phyloP scores from a whole-genome alignment of 2,888 invertebrate species.

The Platerodrilus igneus region DNA sequence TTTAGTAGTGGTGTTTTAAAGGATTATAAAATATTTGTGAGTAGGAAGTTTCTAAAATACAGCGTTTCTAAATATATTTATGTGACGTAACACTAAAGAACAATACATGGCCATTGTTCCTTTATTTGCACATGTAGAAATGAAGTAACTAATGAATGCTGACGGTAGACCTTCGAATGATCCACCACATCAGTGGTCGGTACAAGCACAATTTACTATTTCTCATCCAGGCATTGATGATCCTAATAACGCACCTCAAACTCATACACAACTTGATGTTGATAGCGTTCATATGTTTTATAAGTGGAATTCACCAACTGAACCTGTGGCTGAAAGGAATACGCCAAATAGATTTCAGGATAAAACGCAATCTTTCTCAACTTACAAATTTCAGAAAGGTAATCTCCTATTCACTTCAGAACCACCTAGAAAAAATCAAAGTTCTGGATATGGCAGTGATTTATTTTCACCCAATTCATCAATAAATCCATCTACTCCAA shows the following conservation, averaged over 20 bases:
- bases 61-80: too few species aligned
- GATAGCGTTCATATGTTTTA: constrained; percentile 54
- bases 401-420: constrained; percentile 54
- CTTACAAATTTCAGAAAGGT: constrained; percentile 51
- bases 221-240: constrained; percentile 49
- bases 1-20: too few species aligned
- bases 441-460: constrained; percentile 54
- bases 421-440: constrained; percentile 33
- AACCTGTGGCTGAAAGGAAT: constrained; percentile 26
- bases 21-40: too few species aligned
- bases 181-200: constrained; percentile 59
- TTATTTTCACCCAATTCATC: constrained; percentile 46
- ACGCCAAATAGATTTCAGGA: constrained; percentile 9
- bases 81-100: constrained; percentile 1
- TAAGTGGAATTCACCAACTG: constrained; percentile 47
- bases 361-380: constrained; percentile 16
- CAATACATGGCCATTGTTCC: background rate
- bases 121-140: too few species aligned
- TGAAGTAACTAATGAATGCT: too few species aligned
- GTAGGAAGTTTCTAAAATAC: too few species aligned
- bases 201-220: constrained; percentile 64
- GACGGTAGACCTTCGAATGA: constrained; percentile 20
- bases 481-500: constrained; percentile 36
- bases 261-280: constrained; percentile 46
- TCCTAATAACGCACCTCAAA: constrained; percentile 44